Percentiles rank a stretch among this genome's conserved stretches.
Conservation (phyloP, 2,888 invertebrate species). For the Empis livida region DNA sequence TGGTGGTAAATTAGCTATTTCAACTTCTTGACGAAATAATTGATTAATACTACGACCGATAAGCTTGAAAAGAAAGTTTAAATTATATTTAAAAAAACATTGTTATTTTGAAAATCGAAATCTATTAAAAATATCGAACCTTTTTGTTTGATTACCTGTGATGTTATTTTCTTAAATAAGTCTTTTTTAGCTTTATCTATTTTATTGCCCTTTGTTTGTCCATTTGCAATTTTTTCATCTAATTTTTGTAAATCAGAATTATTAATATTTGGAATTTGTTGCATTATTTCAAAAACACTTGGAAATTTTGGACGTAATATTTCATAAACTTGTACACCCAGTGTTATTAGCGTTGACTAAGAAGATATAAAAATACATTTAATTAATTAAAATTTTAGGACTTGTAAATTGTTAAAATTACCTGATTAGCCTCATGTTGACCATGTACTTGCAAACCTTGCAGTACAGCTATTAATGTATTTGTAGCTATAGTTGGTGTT, state of each 20-base stretch:
- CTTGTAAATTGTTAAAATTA: conserved; percentile 22
- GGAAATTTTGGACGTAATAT: conserved; percentile 64
- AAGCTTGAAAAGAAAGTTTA: conserved; percentile 46
- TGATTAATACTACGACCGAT: conserved; percentile 78
- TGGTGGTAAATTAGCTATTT: conserved; percentile 71
- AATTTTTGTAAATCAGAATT: conserved; percentile 68
- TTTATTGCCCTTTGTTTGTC: conserved; percentile 57
- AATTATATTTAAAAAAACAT: conserved; percentile 10
- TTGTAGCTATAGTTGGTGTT: conserved; percentile 51
- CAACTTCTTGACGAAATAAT: conserved; percentile 74
- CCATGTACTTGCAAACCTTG: conserved; percentile 76
- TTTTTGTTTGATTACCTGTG: conserved; percentile 44
- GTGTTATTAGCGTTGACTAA: conserved; percentile 47
- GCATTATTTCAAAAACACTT: conserved; percentile 48
- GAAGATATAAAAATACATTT: not conserved
- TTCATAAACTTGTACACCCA: conserved; percentile 80
- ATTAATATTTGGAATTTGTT: conserved; percentile 73
- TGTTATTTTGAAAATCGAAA: not conserved
- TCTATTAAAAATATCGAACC: no score
- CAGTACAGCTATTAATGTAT: conserved; percentile 64
- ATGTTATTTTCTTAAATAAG: conserved; percentile 77
- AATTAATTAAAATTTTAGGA: no score
- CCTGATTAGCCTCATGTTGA: conserved; percentile 80
- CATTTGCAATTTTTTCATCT: conserved; percentile 65
- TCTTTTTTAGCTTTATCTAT: conserved; percentile 85